phyloP scores from a whole-genome alignment of 2,113 vertebrate species.

The Paradoxurus hermaphroditus region DNA sequence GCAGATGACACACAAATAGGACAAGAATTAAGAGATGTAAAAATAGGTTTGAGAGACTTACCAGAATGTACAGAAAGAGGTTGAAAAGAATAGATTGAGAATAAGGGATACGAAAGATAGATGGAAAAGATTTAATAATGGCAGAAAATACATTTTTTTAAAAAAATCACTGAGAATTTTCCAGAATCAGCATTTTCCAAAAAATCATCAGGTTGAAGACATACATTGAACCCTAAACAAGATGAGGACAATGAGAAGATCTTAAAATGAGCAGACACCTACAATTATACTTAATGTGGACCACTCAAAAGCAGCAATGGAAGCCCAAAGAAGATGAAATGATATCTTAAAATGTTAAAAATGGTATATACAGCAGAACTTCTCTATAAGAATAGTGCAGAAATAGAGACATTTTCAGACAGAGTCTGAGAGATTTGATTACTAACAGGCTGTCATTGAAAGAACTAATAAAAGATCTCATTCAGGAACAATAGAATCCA shows the following conservation, averaged over 20 bases:
- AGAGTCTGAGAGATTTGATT: background rate
- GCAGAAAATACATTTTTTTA: background rate
- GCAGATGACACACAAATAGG: background rate
- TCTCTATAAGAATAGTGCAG: background rate
- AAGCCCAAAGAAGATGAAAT: background rate
- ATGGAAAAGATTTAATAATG: background rate
- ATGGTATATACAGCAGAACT: background rate
- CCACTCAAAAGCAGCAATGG: background rate
- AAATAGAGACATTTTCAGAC: background rate
- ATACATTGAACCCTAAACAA: background rate
- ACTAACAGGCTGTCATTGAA: background rate
- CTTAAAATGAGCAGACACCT: background rate
- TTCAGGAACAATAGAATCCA: background rate
- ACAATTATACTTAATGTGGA: background rate
- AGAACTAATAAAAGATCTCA: background rate
- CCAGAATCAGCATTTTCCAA: background rate
- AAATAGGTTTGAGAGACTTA: background rate
- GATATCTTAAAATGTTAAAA: background rate
- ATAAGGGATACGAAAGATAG: background rate
- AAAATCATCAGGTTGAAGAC: background rate
- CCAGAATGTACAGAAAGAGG: background rate
- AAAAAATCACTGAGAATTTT: background rate
- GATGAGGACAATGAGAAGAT: background rate
- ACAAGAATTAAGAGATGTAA: background rate
- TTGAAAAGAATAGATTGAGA: background rate